Percentiles rank a stretch among this genome's conserved stretches.
Evolutionary conservation across 2,113 vertebrate species (phyloP).

Genomic region (Tupaia tana): DNA sequence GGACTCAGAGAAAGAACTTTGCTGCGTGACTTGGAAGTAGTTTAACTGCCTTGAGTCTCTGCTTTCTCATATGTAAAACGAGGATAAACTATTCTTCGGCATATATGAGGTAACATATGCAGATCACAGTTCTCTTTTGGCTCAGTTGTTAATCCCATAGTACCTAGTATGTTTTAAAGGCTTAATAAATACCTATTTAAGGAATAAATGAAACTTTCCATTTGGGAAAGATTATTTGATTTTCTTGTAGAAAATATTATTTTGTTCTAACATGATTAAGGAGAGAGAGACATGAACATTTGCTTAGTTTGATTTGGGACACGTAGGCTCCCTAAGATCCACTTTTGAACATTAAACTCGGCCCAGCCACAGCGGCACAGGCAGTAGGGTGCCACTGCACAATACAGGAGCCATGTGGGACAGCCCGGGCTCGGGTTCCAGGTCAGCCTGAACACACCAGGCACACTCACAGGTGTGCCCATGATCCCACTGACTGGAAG

Average conservation of each 20-base stretch:
- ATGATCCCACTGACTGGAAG: too few species aligned
- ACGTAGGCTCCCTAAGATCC: background rate
- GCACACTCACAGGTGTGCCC: too few species aligned
- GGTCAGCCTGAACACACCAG: too few species aligned
- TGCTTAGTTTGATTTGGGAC: conserved; percentile 11
- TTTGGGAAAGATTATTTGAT: conserved; percentile 24
- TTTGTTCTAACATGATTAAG: background rate
- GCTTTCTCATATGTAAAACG: conserved; percentile 8
- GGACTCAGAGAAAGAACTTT: background rate
- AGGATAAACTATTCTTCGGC: background rate
- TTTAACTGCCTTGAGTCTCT: background rate
- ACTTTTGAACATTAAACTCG: background rate
- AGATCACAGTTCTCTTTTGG: background rate
- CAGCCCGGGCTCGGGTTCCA: too few species aligned
- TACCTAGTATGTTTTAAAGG: background rate
- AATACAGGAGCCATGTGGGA: too few species aligned
- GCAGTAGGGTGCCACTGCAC: too few species aligned
- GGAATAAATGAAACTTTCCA: conserved; percentile 12
- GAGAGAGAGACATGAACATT: background rate
- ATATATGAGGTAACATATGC: background rate
- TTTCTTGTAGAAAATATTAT: conserved; percentile 10
- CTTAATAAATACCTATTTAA: conserved; percentile 23
- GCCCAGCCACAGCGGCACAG: too few species aligned
- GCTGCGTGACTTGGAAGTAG: background rate
- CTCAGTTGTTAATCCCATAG: background rate